Evolutionary conservation across 2,888 invertebrate genomes (phyloP), one percentile per base, ranked within the genome.

Genomic region (Ochropacha duplaris): DNA sequence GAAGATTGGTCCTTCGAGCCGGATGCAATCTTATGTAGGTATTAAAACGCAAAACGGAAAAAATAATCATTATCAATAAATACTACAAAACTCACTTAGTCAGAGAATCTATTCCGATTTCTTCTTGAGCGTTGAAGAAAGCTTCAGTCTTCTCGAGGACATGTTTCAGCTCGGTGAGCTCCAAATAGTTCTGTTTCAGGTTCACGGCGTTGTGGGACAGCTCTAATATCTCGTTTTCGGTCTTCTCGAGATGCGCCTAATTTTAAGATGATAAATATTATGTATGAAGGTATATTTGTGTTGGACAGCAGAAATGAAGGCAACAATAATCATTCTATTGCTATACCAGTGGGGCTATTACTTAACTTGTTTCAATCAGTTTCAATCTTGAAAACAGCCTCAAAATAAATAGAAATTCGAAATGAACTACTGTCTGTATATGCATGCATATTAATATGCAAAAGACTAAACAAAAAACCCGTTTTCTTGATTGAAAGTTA

Each of bases 221-320:
- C 89, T 99, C 99, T 56, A 97, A 94, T 68, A 99, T 96, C 87
- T 99, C 99, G 70, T 97, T 97, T 87, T 99, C 99, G 22, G 98
- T 96, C 90, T 98, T 98, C 87, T 99, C 99, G 83, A 99, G 94
- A 71, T 98, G 97, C 0, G 97, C 97, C 95, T 97, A 86, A 19
- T 16, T 19, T 16, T 16, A 44, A 8, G 16, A 36, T 36, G n/a
- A 9, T 44, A 16, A 19, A 6, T 39, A 31, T 36, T 36, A 36
- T 16, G 16, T 44, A 44, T 44, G 19, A 12, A 31, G 8, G 8
- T 28, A 28, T 4, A 28, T 2, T 8, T 12, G 12, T 31, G 4
- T 31, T 31, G 31, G 31, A 12, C 1, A 28, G 8, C 31, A 12
- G 12, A 12, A 31, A 31, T 31, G 12, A 12, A 31, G 31, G 2